Evolutionary conservation across 2,113 vertebrate species (phyloP).

Genomic region (Cyanoramphus novaezelandiae): DNA sequence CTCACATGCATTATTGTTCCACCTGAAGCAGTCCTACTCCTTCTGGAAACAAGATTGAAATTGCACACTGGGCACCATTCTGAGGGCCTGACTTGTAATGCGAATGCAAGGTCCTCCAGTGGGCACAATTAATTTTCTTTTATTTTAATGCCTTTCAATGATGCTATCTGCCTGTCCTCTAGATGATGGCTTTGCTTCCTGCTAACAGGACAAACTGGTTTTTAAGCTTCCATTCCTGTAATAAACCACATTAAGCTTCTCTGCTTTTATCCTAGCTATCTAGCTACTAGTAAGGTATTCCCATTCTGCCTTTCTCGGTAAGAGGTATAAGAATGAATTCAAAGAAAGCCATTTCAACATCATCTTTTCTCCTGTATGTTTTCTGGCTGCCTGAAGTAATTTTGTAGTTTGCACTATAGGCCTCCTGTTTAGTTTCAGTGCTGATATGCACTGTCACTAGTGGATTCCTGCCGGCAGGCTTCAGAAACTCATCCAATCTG

Average conservation of each 20-base stretch:
- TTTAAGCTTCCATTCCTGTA: not conserved
- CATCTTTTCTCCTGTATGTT: not conserved
- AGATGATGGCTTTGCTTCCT: not conserved
- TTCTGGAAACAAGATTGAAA: not conserved
- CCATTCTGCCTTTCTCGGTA: not conserved
- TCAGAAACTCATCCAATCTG: not conserved
- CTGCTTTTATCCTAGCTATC: not conserved
- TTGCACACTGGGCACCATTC: not conserved
- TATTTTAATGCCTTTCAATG: not conserved
- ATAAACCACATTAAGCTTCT: not conserved
- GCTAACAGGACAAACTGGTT: not conserved
- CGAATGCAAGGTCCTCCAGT: not conserved
- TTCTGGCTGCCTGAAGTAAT: not conserved
- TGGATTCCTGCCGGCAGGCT: not conserved
- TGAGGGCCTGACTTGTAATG: not conserved
- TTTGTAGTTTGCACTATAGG: not conserved
- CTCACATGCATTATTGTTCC: not conserved
- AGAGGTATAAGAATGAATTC: not conserved
- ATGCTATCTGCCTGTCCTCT: not conserved
- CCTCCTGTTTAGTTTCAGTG: not conserved
- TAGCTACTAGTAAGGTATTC: accelerated
- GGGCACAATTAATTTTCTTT: not conserved
- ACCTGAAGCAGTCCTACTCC: not conserved
- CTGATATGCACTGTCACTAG: not conserved
- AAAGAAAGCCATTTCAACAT: not conserved